Conservation (phyloP, 2,797 vertebrate genomes). For the Fistularia tabacaria region DNA sequence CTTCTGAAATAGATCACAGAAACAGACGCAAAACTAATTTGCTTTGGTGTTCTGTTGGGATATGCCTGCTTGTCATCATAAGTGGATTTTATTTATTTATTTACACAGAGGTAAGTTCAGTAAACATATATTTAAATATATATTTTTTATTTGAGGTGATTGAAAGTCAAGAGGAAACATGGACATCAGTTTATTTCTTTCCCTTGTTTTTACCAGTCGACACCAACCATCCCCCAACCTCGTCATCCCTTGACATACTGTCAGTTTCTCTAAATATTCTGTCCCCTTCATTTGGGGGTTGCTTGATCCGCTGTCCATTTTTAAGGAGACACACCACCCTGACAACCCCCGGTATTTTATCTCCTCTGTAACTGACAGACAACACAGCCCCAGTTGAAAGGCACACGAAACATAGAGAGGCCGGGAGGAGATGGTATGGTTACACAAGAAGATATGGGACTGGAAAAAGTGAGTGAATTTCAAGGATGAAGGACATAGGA, state of each 20-base stretch:
- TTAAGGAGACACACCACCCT: slow-evolving; percentile 41
- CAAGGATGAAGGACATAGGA: slow-evolving; percentile 30
- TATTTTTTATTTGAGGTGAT: slow-evolving; percentile 9
- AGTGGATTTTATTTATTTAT: slow-evolving; percentile 45
- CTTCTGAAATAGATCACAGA: slow-evolving; percentile 59
- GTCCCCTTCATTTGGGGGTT: slow-evolving; percentile 32
- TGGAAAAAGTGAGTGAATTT: slow-evolving; percentile 35
- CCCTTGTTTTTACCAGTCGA: slow-evolving; percentile 3
- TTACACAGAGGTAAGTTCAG: slow-evolving; percentile 24
- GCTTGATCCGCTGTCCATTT: slow-evolving; percentile 37
- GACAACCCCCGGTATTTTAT: slow-evolving; percentile 57
- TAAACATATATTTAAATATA: no score
- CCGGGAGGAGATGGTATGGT: slow-evolving; percentile 28
- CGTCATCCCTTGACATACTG: slow-evolving; percentile 20
- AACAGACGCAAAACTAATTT: slow-evolving; percentile 39
- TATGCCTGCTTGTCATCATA: no score
- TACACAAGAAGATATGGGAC: slow-evolving; percentile 36
- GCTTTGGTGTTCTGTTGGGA: no score
- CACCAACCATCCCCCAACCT: not conserved
- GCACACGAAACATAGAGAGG: slow-evolving; percentile 25
- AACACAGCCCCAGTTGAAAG: slow-evolving; percentile 44
- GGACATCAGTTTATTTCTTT: slow-evolving; percentile 15
- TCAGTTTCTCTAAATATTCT: slow-evolving; percentile 30
- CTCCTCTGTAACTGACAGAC: slow-evolving; percentile 44
- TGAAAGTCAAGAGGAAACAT: slow-evolving; percentile 32